Evolutionary conservation across 2,113 vertebrate genomes (phyloP), one percentile per base, ranked within the genome.

Genomic region (Austrofundulus limnaeus): DNA sequence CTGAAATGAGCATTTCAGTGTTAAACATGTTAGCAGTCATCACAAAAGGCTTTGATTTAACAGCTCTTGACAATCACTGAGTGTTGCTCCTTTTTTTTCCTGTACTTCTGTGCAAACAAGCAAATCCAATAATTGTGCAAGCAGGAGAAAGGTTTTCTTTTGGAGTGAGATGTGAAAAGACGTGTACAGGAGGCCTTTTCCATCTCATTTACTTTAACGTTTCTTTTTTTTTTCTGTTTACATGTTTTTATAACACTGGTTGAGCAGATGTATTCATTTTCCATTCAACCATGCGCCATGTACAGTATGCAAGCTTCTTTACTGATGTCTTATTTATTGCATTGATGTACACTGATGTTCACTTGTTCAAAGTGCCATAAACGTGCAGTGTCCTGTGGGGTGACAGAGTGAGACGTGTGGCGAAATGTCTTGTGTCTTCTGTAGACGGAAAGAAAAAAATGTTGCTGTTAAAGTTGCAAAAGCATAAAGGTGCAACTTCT

Each of bases 1-100:
- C n/a, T n/a, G n/a, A n/a, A 20, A 39, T 16, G 42, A 45, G 60
- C 14, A 53, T 52, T 77, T 61, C 24, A 34, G 41, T 60, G 38
- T 3, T 23, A 10, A 43, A 57, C 4, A 48, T 31, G 41, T 20
- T 56, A 25, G 41, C 45, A 56, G 75, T 75, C 59, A 34, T 59
- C 55, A 58, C 50, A n/a, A 66, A 75, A 82, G n/a, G 78, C 76
- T 89, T 82, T 82, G 80, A 86, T 53, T 64, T 66, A 58, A 66
- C 51, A 62, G 85, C 83, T 78, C 58, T 60, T 75, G 87, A 89
- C 87, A 87, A 89, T 89, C 83, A 17, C 6, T 10, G 58, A 20
- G 61, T 83, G 53, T 66, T 58, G 63, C 39, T 64, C 19, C 28
- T 67, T 66, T 56, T 60, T 59, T 8, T 43, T 10, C n/a, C 55